A percentile compares a stretch with the other conserved stretches of the same genome.
phyloP scores from a whole-genome alignment of 2,888 invertebrate genomes.

The Meteorus colon region DNA sequence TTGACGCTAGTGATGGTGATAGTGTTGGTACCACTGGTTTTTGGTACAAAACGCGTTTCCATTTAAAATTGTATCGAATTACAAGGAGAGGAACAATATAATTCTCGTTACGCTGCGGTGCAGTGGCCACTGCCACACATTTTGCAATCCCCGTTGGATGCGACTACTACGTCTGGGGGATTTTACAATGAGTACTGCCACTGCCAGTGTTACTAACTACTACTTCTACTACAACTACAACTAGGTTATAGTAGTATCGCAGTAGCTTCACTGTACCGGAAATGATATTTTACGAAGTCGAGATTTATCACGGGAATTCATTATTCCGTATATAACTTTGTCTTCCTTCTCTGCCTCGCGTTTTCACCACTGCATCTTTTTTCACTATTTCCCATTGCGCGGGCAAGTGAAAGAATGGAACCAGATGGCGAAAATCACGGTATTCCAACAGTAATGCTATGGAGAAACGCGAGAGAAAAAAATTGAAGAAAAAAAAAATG shows the following conservation, averaged over 20 bases:
- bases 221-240: background rate
- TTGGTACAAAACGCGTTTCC: background rate
- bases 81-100: slow-evolving; percentile 21
- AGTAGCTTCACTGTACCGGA: background rate
- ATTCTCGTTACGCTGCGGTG: slow-evolving; percentile 17
- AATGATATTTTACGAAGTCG: slow-evolving; percentile 46
- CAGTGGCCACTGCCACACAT: background rate
- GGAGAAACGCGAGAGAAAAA: slow-evolving; percentile 22
- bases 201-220: slow-evolving; percentile 2
- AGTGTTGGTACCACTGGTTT: background rate
- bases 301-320: slow-evolving; percentile 62
- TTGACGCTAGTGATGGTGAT: background rate
- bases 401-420: slow-evolving; percentile 24
- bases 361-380: background rate
- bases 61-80: slow-evolving; percentile 26
- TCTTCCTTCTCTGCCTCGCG: background rate
- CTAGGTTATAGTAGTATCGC: background rate
- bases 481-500: slow-evolving; percentile 16
- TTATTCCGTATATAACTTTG: slow-evolving; percentile 48
- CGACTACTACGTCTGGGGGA: background rate
- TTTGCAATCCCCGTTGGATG: slow-evolving; percentile 5
- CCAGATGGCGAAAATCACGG: slow-evolving; percentile 57
- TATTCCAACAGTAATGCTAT: slow-evolving; percentile 21
- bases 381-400: background rate
- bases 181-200: background rate